These are phyloP conservation scores for Drosophila neonasuta DNA, from an alignment of 2,888 invertebrate species.

Conservation along the genomic window DNA sequence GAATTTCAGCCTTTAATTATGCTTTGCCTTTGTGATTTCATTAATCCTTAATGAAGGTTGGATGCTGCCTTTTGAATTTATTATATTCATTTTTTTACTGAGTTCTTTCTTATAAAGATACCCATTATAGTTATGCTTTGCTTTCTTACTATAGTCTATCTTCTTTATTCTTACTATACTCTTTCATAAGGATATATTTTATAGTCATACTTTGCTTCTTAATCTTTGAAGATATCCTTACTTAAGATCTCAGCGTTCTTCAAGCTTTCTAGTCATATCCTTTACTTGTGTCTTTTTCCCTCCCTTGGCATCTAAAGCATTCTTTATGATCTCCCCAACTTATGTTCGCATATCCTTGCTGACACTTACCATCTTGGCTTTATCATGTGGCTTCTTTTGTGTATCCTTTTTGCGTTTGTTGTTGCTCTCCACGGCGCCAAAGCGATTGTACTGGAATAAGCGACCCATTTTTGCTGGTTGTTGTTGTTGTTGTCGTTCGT, in stretches of 20 bases:
- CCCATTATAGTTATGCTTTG: no score
- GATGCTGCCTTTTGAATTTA: no score
- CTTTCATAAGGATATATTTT: no score
- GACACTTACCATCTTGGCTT: conserved; percentile 68
- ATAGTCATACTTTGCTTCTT: no score
- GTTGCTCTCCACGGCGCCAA: conserved; percentile 65
- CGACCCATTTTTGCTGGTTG: conserved; percentile 73
- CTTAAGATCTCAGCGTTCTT: neutral
- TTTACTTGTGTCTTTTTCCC: neutral
- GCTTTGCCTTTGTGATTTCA: neutral
- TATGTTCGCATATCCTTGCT: neutral
- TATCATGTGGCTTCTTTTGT: conserved; percentile 52
- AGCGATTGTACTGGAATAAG: conserved; percentile 79
- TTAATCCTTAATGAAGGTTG: neutral
- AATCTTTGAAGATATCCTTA: no score
- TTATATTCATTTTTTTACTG: no score
- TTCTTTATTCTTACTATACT: no score
- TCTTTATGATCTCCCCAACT: neutral
- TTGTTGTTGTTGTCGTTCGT: conserved; percentile 6
- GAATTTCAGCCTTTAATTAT: neutral
- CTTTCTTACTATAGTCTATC: no score
- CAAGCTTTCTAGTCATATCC: neutral
- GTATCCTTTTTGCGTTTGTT: conserved; percentile 72
- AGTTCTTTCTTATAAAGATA: neutral
- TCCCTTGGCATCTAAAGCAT: neutral